Evolutionary conservation across 2,888 invertebrate species (phyloP).

Genomic region (Trichopoda pennipes): DNA sequence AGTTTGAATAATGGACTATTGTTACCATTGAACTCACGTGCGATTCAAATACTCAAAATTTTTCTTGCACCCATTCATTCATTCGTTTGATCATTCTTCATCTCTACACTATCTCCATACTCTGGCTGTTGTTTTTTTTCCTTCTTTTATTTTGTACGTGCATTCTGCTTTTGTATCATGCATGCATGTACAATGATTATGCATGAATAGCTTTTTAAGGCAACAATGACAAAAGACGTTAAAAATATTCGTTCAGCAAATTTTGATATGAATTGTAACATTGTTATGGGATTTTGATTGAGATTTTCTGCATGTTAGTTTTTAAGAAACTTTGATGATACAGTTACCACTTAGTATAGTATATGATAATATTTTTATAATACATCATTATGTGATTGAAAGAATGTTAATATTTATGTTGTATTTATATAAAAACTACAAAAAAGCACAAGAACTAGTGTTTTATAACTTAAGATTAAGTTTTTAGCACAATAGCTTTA

Average conservation of each 20-base stretch:
- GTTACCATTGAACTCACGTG: conserved; percentile 60
- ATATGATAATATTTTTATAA: conserved; percentile 11
- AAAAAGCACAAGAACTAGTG: conserved; percentile 11
- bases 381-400: conserved; percentile 17
- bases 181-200: conserved; percentile 52
- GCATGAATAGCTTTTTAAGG: conserved; percentile 61
- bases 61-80: conserved; percentile 40
- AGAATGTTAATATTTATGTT: conserved; percentile 34
- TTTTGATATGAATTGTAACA: conserved; percentile 58
- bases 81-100: conserved; percentile 6
- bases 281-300: conserved; percentile 65
- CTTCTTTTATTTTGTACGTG: neutral
- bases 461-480: conserved; percentile 13
- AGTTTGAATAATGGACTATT: conserved; percentile 70
- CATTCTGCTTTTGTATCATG: conserved; percentile 29
- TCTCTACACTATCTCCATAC: conserved; percentile 26
- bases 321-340: conserved; percentile 46
- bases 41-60: conserved; percentile 58
- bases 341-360: conserved; percentile 28
- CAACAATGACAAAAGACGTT: conserved; percentile 53
- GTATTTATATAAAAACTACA: neutral
- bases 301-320: conserved; percentile 64
- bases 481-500: neutral
- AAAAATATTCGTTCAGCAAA: conserved; percentile 34
- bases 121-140: conserved; percentile 28